Conservation (phyloP, 2,113 vertebrate species). For the Perognathus longimembris region DNA sequence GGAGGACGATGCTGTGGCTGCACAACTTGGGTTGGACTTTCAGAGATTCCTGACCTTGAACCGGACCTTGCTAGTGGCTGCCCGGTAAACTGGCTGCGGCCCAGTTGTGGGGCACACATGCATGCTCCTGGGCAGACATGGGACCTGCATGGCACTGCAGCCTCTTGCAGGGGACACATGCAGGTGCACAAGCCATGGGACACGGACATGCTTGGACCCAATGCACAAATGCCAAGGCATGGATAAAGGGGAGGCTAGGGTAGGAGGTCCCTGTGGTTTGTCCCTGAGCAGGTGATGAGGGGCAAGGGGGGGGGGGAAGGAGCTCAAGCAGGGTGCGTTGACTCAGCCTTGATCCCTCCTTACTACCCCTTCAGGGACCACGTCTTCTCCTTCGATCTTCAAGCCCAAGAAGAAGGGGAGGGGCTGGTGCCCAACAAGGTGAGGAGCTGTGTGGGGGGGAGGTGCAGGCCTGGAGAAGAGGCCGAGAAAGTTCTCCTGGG, state of each 20-base stretch:
- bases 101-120: constrained; percentile 18
- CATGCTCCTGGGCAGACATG: constrained; percentile 22
- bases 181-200: constrained; percentile 44
- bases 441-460: constrained; percentile 66
- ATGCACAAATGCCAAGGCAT: constrained; percentile 1
- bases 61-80: constrained; percentile 93
- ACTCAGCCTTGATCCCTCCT: constrained; percentile 10
- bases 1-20: constrained; percentile 90
- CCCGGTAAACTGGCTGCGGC: constrained; percentile 88
- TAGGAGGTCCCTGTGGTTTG: neutral
- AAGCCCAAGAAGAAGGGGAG: constrained; percentile 85
- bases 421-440: constrained; percentile 92
- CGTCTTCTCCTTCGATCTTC: constrained; percentile 93
- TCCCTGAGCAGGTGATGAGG: neutral
- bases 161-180: constrained; percentile 35
- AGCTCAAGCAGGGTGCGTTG: neutral
- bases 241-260: neutral
- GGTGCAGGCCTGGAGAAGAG: neutral
- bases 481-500: neutral
- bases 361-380: constrained; percentile 89
- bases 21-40: constrained; percentile 93
- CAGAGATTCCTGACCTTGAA: constrained; percentile 95
- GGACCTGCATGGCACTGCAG: constrained; percentile 37
- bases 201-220: constrained; percentile 16
- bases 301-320: neutral